Conservation (phyloP, 2,113 vertebrate species). For the Macquaria australasica region DNA sequence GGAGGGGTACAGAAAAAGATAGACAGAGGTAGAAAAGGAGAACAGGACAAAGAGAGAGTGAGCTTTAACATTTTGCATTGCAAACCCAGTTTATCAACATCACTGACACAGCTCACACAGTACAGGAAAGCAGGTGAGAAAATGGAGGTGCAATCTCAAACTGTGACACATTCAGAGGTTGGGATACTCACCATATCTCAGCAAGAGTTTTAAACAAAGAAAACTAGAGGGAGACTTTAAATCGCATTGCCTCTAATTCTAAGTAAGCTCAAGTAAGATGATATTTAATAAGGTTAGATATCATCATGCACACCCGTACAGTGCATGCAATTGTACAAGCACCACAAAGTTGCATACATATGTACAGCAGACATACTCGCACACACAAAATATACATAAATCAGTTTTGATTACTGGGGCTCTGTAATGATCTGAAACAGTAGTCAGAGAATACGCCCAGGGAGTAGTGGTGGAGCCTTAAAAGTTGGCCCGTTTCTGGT, state of each 20-base stretch:
- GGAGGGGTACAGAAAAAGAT: constrained; percentile 18
- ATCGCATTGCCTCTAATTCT: constrained; percentile 27
- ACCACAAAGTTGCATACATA: constrained; percentile 40
- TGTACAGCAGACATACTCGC: constrained; percentile 42
- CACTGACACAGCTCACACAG: constrained; percentile 45
- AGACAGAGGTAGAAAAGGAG: constrained; percentile 13
- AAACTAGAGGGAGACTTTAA: constrained; percentile 7
- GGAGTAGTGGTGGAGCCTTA: constrained; percentile 59
- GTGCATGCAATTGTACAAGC: constrained; percentile 35
- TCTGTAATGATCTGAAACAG: constrained; percentile 79
- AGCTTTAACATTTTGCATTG: constrained; percentile 61
- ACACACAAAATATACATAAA: constrained; percentile 64
- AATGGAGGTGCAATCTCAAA: constrained; percentile 29
- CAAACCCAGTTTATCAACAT: constrained; percentile 54
- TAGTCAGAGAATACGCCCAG: constrained; percentile 58
- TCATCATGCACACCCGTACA: constrained; percentile 32
- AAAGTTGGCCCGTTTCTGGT: constrained; percentile 57
- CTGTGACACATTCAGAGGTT: constrained; percentile 25
- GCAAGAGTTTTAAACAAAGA: constrained; percentile 4
- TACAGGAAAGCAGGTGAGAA: constrained; percentile 20
- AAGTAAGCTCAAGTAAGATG: constrained; percentile 16
- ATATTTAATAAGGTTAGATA: constrained; percentile 34
- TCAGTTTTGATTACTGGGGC: constrained; percentile 76
- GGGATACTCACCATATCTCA: constrained; percentile 21
- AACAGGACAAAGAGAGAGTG: constrained; percentile 41